Conservation (phyloP, 2,113 vertebrate species). For the Cheirogaleus medius region DNA sequence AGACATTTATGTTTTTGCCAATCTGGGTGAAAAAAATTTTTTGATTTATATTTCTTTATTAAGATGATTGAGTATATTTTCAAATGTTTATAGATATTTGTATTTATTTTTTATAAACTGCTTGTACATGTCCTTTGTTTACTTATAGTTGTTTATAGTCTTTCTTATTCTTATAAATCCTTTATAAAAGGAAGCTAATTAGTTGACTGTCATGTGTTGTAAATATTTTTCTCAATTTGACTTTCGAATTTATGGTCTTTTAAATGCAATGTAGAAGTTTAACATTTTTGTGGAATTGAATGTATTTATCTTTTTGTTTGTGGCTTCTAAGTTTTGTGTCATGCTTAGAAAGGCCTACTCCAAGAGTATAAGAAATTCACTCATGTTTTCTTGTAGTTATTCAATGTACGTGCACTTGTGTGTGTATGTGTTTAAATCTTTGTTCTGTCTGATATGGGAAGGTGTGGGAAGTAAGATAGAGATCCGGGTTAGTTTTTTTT, state of each 20-base stretch:
- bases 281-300: neutral
- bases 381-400: neutral
- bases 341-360: constrained; percentile 8
- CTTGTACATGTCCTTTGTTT: neutral
- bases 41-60: constrained; percentile 1
- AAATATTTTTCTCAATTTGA: constrained; percentile 5
- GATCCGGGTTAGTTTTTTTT: neutral
- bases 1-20: constrained; percentile 28
- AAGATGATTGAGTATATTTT: neutral
- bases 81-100: neutral
- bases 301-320: constrained; percentile 1
- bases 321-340: constrained; percentile 19
- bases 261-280: constrained; percentile 1
- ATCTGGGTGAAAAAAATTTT: neutral
- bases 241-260: constrained; percentile 20
- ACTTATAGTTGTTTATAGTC: neutral
- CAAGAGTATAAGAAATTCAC: neutral
- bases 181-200: constrained; percentile 4
- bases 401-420: neutral
- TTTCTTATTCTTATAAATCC: neutral
- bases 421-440: constrained; percentile 15
- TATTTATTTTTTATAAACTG: constrained; percentile 27
- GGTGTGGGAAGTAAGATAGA: neutral
- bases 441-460: neutral
- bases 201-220: neutral